A percentile compares a stretch with the other conserved stretches of the same genome.
phyloP scores from a whole-genome alignment of 2,113 vertebrate genomes.

The Scopus umbretta region DNA sequence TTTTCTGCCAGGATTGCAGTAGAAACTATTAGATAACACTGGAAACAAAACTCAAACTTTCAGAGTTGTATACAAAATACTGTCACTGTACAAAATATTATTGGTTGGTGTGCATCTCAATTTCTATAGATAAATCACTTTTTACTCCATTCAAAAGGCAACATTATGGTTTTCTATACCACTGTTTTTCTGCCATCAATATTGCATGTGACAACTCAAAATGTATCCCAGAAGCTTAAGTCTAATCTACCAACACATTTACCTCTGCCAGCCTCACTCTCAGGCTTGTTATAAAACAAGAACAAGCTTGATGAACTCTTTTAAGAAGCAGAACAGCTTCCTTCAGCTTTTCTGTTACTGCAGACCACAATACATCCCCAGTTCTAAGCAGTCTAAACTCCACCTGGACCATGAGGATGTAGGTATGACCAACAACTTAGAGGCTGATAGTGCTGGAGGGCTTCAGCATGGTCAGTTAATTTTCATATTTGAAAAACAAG shows the following conservation, averaged over 20 bases:
- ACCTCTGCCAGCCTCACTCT: background rate
- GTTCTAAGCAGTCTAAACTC: background rate
- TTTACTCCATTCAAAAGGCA: background rate
- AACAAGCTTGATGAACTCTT: background rate
- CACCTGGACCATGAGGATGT: background rate
- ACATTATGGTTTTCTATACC: background rate
- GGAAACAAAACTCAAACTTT: background rate
- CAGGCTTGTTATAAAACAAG: background rate
- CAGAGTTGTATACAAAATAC: background rate
- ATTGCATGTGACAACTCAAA: background rate
- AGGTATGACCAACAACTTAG: background rate
- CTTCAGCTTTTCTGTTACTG: background rate
- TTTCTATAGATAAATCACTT: background rate
- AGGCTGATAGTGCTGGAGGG: background rate
- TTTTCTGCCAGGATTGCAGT: background rate
- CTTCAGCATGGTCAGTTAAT: background rate
- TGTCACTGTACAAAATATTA: background rate
- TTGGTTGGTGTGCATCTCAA: background rate
- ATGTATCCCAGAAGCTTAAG: background rate
- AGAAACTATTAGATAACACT: background rate
- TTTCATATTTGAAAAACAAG: conserved; percentile 42
- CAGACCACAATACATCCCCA: background rate
- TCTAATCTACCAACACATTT: background rate
- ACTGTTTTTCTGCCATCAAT: background rate
- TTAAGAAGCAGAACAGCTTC: background rate